Base-by-base conservation (phyloP, 2,797 vertebrate species). In the Hippopotamyrus pictus region DNA sequence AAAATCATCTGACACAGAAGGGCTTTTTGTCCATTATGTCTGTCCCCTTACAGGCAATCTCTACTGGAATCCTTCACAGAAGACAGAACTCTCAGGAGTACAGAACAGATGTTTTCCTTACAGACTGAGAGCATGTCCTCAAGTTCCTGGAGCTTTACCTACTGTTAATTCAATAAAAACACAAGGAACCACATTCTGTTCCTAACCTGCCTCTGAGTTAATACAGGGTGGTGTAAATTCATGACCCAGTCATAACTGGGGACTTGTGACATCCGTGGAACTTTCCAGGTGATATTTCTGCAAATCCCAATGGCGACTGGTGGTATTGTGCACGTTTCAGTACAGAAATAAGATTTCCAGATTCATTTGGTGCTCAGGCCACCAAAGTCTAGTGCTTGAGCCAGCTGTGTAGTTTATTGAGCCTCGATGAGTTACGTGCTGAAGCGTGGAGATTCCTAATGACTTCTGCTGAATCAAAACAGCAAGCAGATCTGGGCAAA, bases 111-210 rank as follows among this genome's bases (percentile, higher is more conserved):
- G 73, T 41, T 79, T 79, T 41, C 73, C 73, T 79, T 41, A 12
- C 25, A 44, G 14, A 44, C 2, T 44, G 73, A 29, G 73, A 73
- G 14, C 73, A 79, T 19, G 33, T 79, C 25, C 33, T 44, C 11
- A 6, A 9, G 6, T 44, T 79, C 33, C 37, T 41, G 33, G 9
- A 44, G 37, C 7, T 79, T 44, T n/a, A 79, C 73, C 33, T 79
- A 79, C 73, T 79, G 73, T 41, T 79, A 79, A 79, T 79, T 79
- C 73, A 44, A 44, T 79, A 44, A 79, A 79, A 79, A 79, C 73
- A 79, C 37, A 41, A 79, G 17, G 73, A 79, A n/a, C 37, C 37
- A n/a, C 37, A 19, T 79, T 79, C 37, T 79, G 73, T 37, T 19
- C 73, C 33, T 79, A 37, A 79, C 29, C 65, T 37, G 37, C 37